Percentiles rank a stretch among this genome's conserved stretches.
phyloP scores from a whole-genome alignment of 2,888 invertebrate species.

The Drosophila nigricruria region DNA sequence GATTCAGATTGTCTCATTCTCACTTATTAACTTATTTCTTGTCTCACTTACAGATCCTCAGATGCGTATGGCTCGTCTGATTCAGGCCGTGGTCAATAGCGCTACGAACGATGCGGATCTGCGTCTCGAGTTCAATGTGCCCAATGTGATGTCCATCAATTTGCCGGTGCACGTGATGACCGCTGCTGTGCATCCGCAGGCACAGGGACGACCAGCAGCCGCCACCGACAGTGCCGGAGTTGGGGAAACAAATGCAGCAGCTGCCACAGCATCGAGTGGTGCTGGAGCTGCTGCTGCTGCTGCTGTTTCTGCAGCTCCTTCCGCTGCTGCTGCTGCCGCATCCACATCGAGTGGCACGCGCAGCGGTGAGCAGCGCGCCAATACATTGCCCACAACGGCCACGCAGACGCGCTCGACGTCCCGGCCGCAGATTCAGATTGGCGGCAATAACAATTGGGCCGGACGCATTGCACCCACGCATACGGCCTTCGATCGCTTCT shows the following conservation, averaged over 20 bases:
- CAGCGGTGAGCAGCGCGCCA: conserved; percentile 86
- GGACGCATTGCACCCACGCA: conserved; percentile 84
- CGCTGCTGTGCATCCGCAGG: conserved; percentile 87
- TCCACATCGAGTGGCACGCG: conserved; percentile 55
- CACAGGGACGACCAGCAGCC: conserved; percentile 26
- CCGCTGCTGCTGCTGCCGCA: conserved; percentile 25
- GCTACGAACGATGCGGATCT: conserved; percentile 84
- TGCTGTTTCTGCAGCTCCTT: conserved; percentile 5
- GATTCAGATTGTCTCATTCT: not conserved
- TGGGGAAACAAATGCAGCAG: conserved; percentile 75
- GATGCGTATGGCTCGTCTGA: conserved; percentile 83
- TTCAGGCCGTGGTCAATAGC: conserved; percentile 84
- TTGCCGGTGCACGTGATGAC: conserved; percentile 85
- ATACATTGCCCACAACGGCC: conserved; percentile 90
- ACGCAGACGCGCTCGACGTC: conserved; percentile 90
- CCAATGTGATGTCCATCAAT: conserved; percentile 83
- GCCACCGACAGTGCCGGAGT: conserved; percentile 57
- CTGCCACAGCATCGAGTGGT: conserved; percentile 47
- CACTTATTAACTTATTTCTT: not conserved
- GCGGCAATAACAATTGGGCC: conserved; percentile 86
- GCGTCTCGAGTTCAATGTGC: conserved; percentile 84
- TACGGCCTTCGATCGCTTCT: conserved; percentile 86
- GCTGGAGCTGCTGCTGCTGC: conserved; percentile 46
- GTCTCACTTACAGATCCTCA: conserved; percentile 77
- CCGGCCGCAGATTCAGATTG: conserved; percentile 89